Base-by-base conservation (phyloP, 2,888 invertebrate genomes). In the Bombyx huttoni region DNA sequence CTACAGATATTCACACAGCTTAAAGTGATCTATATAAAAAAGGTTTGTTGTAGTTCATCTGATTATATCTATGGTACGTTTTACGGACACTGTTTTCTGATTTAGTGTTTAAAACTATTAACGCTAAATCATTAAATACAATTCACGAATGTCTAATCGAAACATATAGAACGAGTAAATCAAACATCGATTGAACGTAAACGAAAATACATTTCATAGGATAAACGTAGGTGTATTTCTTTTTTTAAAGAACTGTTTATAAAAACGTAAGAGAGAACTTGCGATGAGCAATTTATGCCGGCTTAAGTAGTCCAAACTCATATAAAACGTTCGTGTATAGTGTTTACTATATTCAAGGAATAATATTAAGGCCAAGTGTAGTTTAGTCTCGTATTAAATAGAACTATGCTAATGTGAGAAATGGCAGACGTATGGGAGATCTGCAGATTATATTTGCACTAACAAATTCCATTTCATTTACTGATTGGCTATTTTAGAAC, bases 301-400 rank as follows among this genome's bases (percentile, higher is more conserved):
- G 48, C 48, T 50, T 50, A 48, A 50, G 50, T 52, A 52, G 52
- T 52, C 49, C 50, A 49, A 50, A 47, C 40, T 47, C 45, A 48
- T n/a, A 48, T 52, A 50, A 50, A 50, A 47, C 12, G 8, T 7
- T 40, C 40, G 40, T 48, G 47, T 49, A 34, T 47, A 48, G 46
- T 48, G 46, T 52, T 52, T 50, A 47, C 40, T 47, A 49, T 10
- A 40, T 52, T 52, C 47, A 50, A 13, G 50, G 50, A 47, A 33
- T 50, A 50, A 49, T 50, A 52, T 50, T 52, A 52, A 49, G 52
- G 52, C 47, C 52, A 52, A 52, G 50, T 52, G 49, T 52, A 52
- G 52, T 52, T 52, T 50, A 50, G 52, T 52, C 46, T 50, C 49
- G 52, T 52, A 50, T 34, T 40, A 50, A 52, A 50, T 50, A 50